Evolutionary conservation across 2,888 invertebrate species (phyloP).

Genomic region (Strigamia crassipes): DNA sequence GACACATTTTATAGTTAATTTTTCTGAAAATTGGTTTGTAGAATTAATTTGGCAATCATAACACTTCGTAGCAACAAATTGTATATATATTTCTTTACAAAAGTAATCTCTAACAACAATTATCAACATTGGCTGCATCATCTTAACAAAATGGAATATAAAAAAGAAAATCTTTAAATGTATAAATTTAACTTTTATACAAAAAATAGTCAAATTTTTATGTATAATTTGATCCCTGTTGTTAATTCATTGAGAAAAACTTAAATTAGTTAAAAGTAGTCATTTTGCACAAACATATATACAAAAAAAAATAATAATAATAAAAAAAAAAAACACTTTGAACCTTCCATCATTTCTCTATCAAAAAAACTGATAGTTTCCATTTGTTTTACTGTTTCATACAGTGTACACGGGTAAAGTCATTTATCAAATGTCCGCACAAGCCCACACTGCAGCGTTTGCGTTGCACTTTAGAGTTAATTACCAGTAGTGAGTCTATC

Average conservation of each 20-base stretch:
- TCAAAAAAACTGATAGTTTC: not conserved
- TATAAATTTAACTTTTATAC: not conserved
- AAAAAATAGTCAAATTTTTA: not conserved
- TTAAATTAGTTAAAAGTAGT: not conserved
- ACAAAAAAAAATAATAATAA: not conserved
- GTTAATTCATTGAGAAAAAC: not conserved
- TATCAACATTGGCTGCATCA: not conserved
- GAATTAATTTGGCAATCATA: slow-evolving; percentile 19
- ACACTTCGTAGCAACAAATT: not conserved
- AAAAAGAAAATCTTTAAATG: not conserved
- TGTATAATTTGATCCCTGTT: not conserved
- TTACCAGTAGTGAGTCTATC: not conserved
- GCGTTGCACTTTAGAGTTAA: not conserved
- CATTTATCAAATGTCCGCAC: not conserved
- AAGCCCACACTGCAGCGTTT: not conserved
- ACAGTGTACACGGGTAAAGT: not conserved
- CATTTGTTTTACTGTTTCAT: not conserved
- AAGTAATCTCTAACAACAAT: slow-evolving; percentile 5
- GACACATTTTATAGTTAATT: not conserved
- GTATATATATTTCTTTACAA: not conserved
- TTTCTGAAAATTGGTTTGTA: not conserved
- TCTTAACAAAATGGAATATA: not conserved
- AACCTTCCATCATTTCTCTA: not conserved
- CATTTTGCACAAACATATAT: not conserved
- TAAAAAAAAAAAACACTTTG: not conserved